These are phyloP conservation scores for Leuciscus waleckii DNA, from an alignment of 2,797 vertebrate genomes.

Conservation along the genomic window DNA sequence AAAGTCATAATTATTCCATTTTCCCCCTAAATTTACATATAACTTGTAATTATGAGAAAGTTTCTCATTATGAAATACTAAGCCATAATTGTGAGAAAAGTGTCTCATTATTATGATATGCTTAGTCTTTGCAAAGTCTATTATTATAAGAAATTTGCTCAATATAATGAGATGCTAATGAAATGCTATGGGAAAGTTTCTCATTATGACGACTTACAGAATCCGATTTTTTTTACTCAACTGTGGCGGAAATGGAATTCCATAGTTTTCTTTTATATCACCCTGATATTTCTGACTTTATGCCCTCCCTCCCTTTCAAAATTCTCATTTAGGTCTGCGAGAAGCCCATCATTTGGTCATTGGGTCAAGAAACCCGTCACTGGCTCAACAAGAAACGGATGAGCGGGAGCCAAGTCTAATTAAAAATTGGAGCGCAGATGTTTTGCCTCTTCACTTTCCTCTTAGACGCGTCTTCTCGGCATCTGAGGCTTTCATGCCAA, in stretches of 20 bases:
- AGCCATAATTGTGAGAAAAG: not conserved
- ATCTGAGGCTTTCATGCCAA: slow-evolving; percentile 64
- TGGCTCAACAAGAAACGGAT: slow-evolving; percentile 59
- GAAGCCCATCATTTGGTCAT: slow-evolving; percentile 59
- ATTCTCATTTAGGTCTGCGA: slow-evolving; percentile 53
- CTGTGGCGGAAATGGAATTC: not conserved
- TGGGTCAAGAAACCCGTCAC: slow-evolving; percentile 54
- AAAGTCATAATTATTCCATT: not conserved
- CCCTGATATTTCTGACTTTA: too few relatives aligned
- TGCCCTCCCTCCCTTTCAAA: slow-evolving; percentile 4
- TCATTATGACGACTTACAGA: not conserved
- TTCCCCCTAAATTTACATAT: not conserved
- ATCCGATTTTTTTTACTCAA: not conserved
- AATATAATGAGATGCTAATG: not conserved
- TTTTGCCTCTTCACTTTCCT: slow-evolving; percentile 68
- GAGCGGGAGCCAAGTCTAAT: slow-evolving; percentile 68
- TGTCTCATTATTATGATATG: not conserved
- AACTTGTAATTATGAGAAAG: not conserved
- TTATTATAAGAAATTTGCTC: not conserved
- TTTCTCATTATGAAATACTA: not conserved
- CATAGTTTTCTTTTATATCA: too few relatives aligned
- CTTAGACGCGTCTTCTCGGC: slow-evolving; percentile 62
- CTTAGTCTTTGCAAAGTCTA: not conserved
- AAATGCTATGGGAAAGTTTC: not conserved
- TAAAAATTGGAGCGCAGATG: slow-evolving; percentile 73